Percentiles rank a stretch among this genome's conserved stretches.
phyloP scores from a whole-genome alignment of 37 sponge, comb jelly and placozoan genomes.

The Cliona cf. orientalis region DNA sequence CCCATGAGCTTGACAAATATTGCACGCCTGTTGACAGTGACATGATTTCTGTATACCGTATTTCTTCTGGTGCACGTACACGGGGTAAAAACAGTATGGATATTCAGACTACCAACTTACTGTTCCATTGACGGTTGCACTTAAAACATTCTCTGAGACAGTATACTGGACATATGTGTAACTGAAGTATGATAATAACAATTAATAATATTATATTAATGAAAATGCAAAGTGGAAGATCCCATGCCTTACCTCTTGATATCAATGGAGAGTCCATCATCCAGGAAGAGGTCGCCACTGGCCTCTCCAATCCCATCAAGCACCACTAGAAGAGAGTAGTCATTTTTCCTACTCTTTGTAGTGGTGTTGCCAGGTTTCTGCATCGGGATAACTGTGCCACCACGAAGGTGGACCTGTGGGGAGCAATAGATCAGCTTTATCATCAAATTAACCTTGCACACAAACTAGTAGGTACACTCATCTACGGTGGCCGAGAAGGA shows the following conservation, averaged over 20 bases:
- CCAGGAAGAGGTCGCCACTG: constrained; percentile 74
- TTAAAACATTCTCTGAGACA: not conserved
- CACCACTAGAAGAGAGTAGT: constrained; percentile 76
- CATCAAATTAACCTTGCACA: too few species aligned
- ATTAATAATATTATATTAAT: not conserved
- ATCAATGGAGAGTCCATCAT: constrained; percentile 76
- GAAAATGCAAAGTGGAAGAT: not conserved
- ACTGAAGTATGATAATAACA: not conserved
- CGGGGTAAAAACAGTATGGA: too few species aligned
- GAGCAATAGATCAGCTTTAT: too few species aligned
- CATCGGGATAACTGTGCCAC: constrained; percentile 38
- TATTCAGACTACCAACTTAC: not conserved
- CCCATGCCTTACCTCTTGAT: constrained; percentile 21
- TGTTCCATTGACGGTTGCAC: constrained; percentile 9
- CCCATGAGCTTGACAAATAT: too few species aligned
- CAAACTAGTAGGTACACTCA: too few species aligned
- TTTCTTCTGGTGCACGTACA: too few species aligned
- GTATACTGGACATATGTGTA: constrained; percentile 26
- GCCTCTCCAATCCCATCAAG: constrained; percentile 60
- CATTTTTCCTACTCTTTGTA: constrained; percentile 58
- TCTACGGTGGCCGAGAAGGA: too few species aligned
- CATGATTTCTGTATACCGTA: too few species aligned
- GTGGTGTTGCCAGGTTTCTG: constrained; percentile 81
- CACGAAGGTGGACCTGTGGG: constrained; percentile 80
- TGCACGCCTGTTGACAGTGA: too few species aligned